Conservation (phyloP, 2,888 invertebrate species). For the Pristionchus mayeri region DNA sequence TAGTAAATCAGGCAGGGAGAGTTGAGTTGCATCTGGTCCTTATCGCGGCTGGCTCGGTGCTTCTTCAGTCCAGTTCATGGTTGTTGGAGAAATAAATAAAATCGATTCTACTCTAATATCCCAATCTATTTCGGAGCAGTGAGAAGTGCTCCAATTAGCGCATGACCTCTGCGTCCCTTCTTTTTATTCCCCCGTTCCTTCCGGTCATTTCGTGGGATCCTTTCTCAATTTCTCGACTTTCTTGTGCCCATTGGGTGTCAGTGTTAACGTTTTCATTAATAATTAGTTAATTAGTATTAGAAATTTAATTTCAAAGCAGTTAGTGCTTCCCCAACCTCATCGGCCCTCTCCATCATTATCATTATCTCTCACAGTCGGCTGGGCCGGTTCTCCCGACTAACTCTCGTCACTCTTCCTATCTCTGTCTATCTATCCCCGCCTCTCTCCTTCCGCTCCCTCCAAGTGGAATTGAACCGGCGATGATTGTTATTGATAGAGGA, state of each 20-base stretch:
- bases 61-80: too few relatives aligned
- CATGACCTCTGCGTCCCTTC: neutral
- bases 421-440: neutral
- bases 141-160: conserved; percentile 13
- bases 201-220: neutral
- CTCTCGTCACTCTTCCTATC: too few relatives aligned
- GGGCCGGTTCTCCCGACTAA: neutral
- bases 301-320: too few relatives aligned
- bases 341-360: neutral
- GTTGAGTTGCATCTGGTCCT: neutral
- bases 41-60: neutral
- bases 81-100: too few relatives aligned
- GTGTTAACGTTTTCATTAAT: too few relatives aligned
- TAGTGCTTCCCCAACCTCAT: neutral
- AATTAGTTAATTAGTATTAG: too few relatives aligned
- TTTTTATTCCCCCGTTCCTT: neutral
- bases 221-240: too few relatives aligned
- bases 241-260: too few relatives aligned
- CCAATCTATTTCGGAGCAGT: neutral
- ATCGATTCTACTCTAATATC: too few relatives aligned
- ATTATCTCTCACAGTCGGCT: neutral
- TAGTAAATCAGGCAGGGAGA: neutral
- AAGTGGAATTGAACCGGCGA: neutral
- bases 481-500: conserved; percentile 22
- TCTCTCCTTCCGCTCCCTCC: conserved; percentile 82